phyloP scores from a whole-genome alignment of 2,113 vertebrate species.

The Grammomys dolichurus region DNA sequence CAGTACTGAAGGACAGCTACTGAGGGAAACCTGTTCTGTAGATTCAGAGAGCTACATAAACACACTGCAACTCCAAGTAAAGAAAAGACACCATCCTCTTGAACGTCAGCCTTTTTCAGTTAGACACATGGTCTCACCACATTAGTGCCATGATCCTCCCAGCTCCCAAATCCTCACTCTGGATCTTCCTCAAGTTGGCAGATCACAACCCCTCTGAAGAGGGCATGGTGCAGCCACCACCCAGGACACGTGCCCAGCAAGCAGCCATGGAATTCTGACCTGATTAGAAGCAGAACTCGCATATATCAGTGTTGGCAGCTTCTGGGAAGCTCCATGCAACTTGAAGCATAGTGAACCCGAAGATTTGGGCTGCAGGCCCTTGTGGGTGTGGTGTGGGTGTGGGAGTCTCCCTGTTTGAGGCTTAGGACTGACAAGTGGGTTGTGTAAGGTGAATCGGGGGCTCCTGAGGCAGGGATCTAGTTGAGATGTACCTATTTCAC shows the following conservation, averaged over 20 bases:
- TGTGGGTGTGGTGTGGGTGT: too few species aligned
- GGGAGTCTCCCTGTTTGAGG: background rate
- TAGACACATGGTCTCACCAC: background rate
- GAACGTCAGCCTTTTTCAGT: background rate
- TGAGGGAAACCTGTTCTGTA: background rate
- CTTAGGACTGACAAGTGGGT: background rate
- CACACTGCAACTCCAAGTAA: background rate
- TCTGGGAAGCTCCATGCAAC: background rate
- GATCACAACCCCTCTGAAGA: background rate
- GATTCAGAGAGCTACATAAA: background rate
- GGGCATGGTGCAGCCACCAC: background rate
- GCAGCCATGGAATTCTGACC: background rate
- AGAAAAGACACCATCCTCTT: background rate
- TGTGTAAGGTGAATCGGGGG: background rate
- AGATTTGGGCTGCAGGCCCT: background rate
- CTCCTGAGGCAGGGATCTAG: background rate
- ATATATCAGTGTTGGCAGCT: background rate
- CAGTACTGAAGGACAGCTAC: background rate
- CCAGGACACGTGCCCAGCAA: background rate
- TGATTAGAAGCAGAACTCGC: background rate
- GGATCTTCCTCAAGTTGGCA: background rate
- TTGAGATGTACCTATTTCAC: background rate
- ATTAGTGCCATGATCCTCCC: rapidly evolving
- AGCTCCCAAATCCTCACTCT: background rate
- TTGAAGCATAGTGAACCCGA: background rate